Percentiles rank a stretch among this genome's conserved stretches.
Evolutionary conservation across 2,888 invertebrate genomes (phyloP).

Genomic region (Synergus gifuensis): DNA sequence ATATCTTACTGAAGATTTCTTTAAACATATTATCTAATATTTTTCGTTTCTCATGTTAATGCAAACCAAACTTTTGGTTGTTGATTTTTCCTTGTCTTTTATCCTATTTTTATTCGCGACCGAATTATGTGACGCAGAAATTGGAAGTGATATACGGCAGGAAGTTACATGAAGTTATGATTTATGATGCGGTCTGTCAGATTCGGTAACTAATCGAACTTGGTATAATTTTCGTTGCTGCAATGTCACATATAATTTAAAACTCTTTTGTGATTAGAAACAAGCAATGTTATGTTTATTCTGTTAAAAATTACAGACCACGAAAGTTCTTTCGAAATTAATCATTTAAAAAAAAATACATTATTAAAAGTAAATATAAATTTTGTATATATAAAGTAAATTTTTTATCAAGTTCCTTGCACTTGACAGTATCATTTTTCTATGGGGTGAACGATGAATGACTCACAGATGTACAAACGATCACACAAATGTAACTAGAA

Average conservation of each 20-base stretch:
- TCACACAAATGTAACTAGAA: constrained; percentile 59
- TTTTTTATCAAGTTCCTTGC: background rate
- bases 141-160: constrained; percentile 23
- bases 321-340: background rate
- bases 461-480: constrained; percentile 55
- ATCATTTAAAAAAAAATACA: background rate
- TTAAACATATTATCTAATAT: background rate
- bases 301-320: background rate
- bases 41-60: background rate
- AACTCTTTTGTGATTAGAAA: background rate
- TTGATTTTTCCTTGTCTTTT: background rate
- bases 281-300: background rate
- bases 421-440: background rate
- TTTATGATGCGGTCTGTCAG: constrained; percentile 15
- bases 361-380: no score
- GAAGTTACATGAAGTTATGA: constrained; percentile 30
- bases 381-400: background rate
- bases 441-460: constrained; percentile 53
- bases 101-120: background rate
- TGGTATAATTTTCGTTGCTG: constrained; percentile 4
- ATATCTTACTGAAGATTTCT: no score
- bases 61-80: background rate
- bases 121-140: constrained; percentile 21
- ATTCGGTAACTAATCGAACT: constrained; percentile 13
- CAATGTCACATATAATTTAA: background rate